These are phyloP conservation scores for Capreolus pygargus DNA, from an alignment of 2,113 vertebrate genomes.

Conservation along the genomic window DNA sequence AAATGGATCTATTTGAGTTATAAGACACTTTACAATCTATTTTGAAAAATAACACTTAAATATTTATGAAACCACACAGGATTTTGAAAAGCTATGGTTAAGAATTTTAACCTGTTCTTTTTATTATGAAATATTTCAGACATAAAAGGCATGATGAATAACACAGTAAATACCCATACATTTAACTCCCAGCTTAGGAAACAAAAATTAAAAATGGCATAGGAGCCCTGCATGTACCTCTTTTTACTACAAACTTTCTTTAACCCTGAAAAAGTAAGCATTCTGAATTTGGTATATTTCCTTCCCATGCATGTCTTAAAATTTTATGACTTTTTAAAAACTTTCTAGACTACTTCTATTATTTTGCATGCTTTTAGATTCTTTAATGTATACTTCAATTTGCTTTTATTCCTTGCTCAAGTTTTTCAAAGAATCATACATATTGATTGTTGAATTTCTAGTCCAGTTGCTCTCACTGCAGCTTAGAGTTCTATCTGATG, in stretches of 20 bases:
- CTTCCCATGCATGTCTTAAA: not conserved
- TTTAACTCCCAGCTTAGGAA: not conserved
- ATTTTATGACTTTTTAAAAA: not conserved
- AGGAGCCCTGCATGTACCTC: accelerated
- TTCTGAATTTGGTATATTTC: not conserved
- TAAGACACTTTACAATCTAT: slow-evolving; percentile 18
- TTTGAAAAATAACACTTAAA: slow-evolving; percentile 41
- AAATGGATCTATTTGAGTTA: slow-evolving; percentile 7
- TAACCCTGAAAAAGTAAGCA: not conserved
- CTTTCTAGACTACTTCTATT: not conserved
- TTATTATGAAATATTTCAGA: slow-evolving; percentile 50
- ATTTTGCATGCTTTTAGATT: not conserved
- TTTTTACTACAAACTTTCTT: not conserved
- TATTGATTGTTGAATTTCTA: not conserved
- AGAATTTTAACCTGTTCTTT: slow-evolving; percentile 33
- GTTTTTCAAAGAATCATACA: not conserved
- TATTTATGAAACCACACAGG: slow-evolving; percentile 45
- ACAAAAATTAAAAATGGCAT: not conserved
- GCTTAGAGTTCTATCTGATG: not conserved
- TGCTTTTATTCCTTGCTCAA: not conserved
- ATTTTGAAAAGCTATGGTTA: slow-evolving; percentile 23
- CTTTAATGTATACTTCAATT: not conserved
- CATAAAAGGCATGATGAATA: not conserved
- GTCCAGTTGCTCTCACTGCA: not conserved
- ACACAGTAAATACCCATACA: not conserved